A percentile compares a stretch with the other conserved stretches of the same genome.
These are phyloP conservation scores for Macrostomum cliftonense DNA, from an alignment of 2,888 invertebrate genomes.

Conservation along the genomic window DNA sequence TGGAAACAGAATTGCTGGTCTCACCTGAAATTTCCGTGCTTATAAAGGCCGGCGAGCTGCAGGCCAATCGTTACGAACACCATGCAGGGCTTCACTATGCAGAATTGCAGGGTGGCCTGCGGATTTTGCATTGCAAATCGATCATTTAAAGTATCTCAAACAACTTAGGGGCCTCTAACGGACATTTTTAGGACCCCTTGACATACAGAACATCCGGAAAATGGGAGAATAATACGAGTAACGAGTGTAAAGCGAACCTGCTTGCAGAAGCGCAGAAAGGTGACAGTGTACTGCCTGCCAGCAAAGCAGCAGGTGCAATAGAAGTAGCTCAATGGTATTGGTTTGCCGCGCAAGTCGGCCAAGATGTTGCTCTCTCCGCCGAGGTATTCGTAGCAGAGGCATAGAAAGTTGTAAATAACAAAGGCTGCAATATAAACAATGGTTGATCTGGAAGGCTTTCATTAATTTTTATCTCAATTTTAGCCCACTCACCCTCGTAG, in stretches of 20 bases:
- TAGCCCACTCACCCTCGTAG: conserved; percentile 61
- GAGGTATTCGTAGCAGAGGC: conserved; percentile 93
- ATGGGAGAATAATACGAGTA: no score
- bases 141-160: no score
- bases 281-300: conserved; percentile 91
- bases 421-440: conserved; percentile 49
- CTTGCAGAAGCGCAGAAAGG: conserved; percentile 93
- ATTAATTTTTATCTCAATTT: no score
- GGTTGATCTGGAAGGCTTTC: no score
- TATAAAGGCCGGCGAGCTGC: conserved; percentile 79
- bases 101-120: conserved; percentile 85
- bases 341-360: conserved; percentile 90
- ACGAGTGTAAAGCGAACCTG: no score
- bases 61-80: conserved; percentile 87
- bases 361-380: conserved; percentile 98
- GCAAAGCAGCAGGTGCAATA: conserved; percentile 91
- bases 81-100: conserved; percentile 90
- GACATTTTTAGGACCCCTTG: no score
- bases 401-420: conserved; percentile 98
- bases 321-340: conserved; percentile 71
- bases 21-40: conserved; percentile 97
- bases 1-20: no score
- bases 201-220: no score
- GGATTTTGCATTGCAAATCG: no score
- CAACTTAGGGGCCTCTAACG: no score